Evolutionary conservation across 2,797 vertebrate species (phyloP), one percentile per base, ranked within the genome.

Genomic region (Hyperoplus immaculatus): DNA sequence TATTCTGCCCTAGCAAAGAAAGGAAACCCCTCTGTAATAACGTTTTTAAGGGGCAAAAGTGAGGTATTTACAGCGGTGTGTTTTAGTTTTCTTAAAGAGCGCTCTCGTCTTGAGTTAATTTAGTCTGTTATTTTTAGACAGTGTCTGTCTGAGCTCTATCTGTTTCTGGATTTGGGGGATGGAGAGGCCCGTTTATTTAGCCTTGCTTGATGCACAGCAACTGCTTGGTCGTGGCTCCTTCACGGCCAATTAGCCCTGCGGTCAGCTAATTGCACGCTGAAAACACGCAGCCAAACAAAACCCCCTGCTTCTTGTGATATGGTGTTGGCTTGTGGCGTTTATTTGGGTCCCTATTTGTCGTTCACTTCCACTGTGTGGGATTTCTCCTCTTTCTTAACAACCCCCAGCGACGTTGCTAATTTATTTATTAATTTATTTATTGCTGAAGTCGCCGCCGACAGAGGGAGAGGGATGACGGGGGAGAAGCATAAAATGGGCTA

Each of bases 341-440:
- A 29, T 29, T 29, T 29, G 29, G 29, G 79, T 66, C 60, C 47
- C 56, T 65, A 38, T 80, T 68, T 78, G 55, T 72, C 50, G 8
- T 72, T 65, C 62, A 39, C 36, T 43, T 53, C 42, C 36, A 65
- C 59, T 74, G 54, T 74, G 54, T 80, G 75, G 64, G 76, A 14
- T 75, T 29, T 75, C 47, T 74, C 42, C 60, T 39, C 45, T 70
- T 50, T 65, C 45, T 56, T 62, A 68, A 42, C 68, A 50, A 62
- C 82, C 80, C 57, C 81, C 78, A 71, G 61, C 18, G 42, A 70
- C 29, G 29, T 29, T 29, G 72, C 29, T 5, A 29, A 15, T 4
- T 77, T 21, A 87, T 81, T 74, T 72, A 87, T 21, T 21, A 21
- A 21, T 88, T 78, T 83, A 87, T 86, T 83, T 85, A 86, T 82